Conservation (phyloP, 2,888 invertebrate genomes). For the Pandemis cinnamomeana region DNA sequence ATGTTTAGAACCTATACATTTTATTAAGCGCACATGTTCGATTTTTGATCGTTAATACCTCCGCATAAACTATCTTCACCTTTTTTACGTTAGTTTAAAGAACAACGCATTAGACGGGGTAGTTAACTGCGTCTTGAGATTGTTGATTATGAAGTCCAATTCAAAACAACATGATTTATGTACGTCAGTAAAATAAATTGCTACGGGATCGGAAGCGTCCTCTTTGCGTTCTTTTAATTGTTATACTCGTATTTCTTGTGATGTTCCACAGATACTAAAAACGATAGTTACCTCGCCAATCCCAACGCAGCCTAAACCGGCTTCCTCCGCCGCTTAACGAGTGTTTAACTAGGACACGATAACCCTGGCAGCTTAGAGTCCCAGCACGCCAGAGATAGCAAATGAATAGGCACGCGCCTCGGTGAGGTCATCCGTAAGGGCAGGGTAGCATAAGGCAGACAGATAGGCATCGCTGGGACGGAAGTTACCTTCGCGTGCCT, state of each 20-base stretch:
- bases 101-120: no score
- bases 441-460: constrained; percentile 34
- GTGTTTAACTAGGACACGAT: constrained; percentile 32
- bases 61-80: no score
- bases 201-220: background rate
- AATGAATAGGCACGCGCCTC: constrained; percentile 42
- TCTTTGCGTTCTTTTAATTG: background rate
- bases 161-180: no score
- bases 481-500: constrained; percentile 54
- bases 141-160: no score
- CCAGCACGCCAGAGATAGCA: constrained; percentile 42
- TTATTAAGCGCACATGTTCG: no score
- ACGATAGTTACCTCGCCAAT: constrained; percentile 16
- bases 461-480: constrained; percentile 52
- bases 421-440: constrained; percentile 38
- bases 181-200: background rate
- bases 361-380: constrained; percentile 28
- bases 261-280: background rate
- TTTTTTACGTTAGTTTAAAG: no score
- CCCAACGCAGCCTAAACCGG: constrained; percentile 9
- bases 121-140: no score
- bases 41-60: no score
- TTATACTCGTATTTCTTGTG: background rate
- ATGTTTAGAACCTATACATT: no score
- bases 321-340: constrained; percentile 24